Percentiles rank a stretch among this genome's conserved stretches.
phyloP scores from a whole-genome alignment of 2,888 invertebrate species.

The Gandaritis pyraliata region DNA sequence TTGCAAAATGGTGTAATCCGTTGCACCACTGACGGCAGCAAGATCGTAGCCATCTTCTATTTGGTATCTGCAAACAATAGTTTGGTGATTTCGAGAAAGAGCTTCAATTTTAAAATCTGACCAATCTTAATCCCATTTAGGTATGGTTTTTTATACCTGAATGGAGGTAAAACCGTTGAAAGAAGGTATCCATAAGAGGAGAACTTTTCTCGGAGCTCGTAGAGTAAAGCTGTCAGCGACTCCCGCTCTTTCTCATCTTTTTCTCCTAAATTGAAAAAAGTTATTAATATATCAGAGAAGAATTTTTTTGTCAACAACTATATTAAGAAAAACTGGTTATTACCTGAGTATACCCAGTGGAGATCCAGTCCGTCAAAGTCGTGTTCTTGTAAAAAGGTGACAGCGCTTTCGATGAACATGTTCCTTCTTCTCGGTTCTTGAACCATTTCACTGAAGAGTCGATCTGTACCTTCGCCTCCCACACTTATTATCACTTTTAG shows the following conservation, averaged over 20 bases:
- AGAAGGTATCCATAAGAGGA: slow-evolving; percentile 82
- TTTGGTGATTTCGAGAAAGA: not conserved
- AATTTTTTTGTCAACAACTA: too few species aligned
- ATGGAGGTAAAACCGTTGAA: slow-evolving; percentile 85
- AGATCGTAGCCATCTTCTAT: slow-evolving; percentile 88
- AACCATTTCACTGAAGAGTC: slow-evolving; percentile 86
- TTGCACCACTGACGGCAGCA: slow-evolving; percentile 82
- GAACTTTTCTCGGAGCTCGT: slow-evolving; percentile 86
- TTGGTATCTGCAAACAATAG: slow-evolving; percentile 65
- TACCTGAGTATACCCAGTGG: slow-evolving; percentile 90
- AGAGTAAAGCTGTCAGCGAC: slow-evolving; percentile 81
- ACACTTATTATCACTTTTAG: slow-evolving; percentile 89
- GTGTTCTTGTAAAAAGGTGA: slow-evolving; percentile 86
- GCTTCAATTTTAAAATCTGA: not conserved
- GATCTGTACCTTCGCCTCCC: slow-evolving; percentile 87
- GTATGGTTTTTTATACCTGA: slow-evolving; percentile 66
- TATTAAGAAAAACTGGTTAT: not conserved
- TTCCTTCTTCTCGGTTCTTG: slow-evolving; percentile 80
- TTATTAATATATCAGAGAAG: too few species aligned
- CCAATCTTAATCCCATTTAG: not conserved
- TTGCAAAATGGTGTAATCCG: slow-evolving; percentile 88
- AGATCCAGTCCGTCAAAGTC: slow-evolving; percentile 93
- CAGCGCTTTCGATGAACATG: slow-evolving; percentile 86
- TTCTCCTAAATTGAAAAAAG: slow-evolving; percentile 61
- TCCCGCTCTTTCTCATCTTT: slow-evolving; percentile 82